Evolutionary conservation across 2,113 vertebrate genomes (phyloP).

Genomic region (Ginglymostoma cirratum): DNA sequence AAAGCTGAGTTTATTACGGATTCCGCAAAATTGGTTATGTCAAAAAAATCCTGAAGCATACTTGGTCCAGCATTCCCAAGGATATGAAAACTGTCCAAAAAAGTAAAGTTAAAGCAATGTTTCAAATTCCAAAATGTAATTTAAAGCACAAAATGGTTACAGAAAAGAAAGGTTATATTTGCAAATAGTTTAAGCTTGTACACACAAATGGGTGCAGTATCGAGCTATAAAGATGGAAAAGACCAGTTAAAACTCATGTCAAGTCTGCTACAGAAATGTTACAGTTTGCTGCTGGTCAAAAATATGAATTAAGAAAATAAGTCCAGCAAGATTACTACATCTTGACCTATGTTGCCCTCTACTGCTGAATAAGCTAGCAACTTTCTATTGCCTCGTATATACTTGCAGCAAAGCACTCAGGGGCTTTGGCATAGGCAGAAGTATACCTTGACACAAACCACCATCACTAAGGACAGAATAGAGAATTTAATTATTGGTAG

Average conservation of each 20-base stretch:
- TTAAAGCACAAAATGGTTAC: conserved; percentile 7
- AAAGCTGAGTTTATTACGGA: conserved; percentile 78
- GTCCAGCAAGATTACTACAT: not conserved
- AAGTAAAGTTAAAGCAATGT: conserved; percentile 35
- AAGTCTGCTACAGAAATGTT: not conserved
- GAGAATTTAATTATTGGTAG: not conserved
- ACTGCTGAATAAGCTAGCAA: not conserved
- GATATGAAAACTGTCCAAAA: conserved; percentile 70
- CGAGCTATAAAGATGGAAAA: not conserved
- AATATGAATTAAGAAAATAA: not conserved
- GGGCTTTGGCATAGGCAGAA: not conserved
- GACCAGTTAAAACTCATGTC: not conserved
- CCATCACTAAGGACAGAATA: not conserved
- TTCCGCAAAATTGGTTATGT: conserved; percentile 68
- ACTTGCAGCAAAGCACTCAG: not conserved
- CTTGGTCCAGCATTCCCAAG: conserved; percentile 77
- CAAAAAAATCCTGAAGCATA: conserved; percentile 87
- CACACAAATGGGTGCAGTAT: not conserved
- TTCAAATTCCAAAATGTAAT: conserved; percentile 25
- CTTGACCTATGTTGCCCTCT: not conserved
- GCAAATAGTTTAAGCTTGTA: conserved; percentile 34
- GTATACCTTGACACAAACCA: not conserved
- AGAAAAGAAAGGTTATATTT: not conserved
- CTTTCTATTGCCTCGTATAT: no score
- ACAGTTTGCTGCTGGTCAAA: not conserved